Evolutionary conservation across 2,888 invertebrate genomes (phyloP), one percentile per base, ranked within the genome.

Genomic region (Leuctra nigra): DNA sequence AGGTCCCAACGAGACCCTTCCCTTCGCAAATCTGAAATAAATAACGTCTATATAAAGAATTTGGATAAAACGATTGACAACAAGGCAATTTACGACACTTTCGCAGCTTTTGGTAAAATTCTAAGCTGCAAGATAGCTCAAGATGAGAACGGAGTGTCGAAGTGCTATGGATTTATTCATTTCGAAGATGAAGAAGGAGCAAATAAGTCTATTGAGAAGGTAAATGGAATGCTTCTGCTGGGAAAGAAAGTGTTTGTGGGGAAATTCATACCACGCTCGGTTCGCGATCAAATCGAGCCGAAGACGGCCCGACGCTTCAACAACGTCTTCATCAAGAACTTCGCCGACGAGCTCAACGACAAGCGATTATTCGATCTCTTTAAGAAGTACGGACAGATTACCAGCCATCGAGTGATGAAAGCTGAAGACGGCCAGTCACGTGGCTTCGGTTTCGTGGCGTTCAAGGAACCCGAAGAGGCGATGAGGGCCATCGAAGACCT

Each of bases 301-400:
- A 82, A 14, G 13, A n/a, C n/a, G n/a, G 18, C 44, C 2, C 20
- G 23, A n/a, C 44, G 11, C n/a, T 44, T 79, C 69, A 82, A 80
- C 63, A 82, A 82, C 66, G 78, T 82, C n/a, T 82, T 78, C 68
- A 74, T 82, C 57, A 82, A 82, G 68, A 81, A 82, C 68, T 79
- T 82, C 66, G 75, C 73, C 23, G 79, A 81, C 36, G 75, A 76
- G 29, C 64, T 78, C 16, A 73, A 75, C 64, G 77, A 80, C 61
- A 76, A 76, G 1, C 74, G 75, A 62, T 66, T 80, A 39, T 65
- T 66, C 24, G 73, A 73, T 4, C 67, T 80, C 64, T 77, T 78
- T 66, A 72, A 72, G 56, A 66, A 71, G 56, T 81, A 73, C 67
- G 77, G 78, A 25, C 68, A 66, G 47, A 71, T 74, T 24, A 69